Evolutionary conservation across 2,797 vertebrate genomes (phyloP).

Genomic region (Oreonectes daqikongensis): DNA sequence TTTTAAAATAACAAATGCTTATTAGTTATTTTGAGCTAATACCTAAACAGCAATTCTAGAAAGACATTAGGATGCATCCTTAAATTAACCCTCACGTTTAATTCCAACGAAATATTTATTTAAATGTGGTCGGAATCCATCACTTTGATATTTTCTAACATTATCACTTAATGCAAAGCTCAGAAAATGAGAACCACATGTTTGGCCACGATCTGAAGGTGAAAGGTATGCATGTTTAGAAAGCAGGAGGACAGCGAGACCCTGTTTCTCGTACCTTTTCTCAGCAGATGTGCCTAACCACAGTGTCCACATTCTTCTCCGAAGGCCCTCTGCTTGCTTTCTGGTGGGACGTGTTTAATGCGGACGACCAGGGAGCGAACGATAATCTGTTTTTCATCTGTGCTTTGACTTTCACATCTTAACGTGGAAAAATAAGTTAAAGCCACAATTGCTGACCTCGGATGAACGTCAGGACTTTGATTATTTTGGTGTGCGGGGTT

Average conservation of each 20-base stretch:
- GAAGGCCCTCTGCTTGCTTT: conserved; percentile 38
- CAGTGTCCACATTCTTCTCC: conserved; percentile 57
- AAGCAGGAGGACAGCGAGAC: conserved; percentile 57
- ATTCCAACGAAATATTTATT: conserved; percentile 36
- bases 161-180: conserved; percentile 62
- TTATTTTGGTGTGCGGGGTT: conserved; percentile 72
- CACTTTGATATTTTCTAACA: conserved; percentile 56
- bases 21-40: neutral
- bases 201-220: conserved; percentile 53
- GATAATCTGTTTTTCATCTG: neutral
- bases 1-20: too few relatives aligned
- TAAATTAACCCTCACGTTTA: conserved; percentile 1
- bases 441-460: conserved; percentile 1
- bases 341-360: conserved; percentile 24
- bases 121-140: conserved; percentile 25
- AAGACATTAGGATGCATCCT: neutral
- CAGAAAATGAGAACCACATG: conserved; percentile 65
- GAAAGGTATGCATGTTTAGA: conserved; percentile 50
- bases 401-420: conserved; percentile 35
- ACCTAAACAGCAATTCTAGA: neutral
- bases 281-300: conserved; percentile 56
- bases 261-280: conserved; percentile 64
- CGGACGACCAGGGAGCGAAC: neutral
- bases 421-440: conserved; percentile 9
- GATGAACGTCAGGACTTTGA: conserved; percentile 64